Evolutionary conservation across 2,797 vertebrate species (phyloP).

Genomic region (Takifugu rubripes): DNA sequence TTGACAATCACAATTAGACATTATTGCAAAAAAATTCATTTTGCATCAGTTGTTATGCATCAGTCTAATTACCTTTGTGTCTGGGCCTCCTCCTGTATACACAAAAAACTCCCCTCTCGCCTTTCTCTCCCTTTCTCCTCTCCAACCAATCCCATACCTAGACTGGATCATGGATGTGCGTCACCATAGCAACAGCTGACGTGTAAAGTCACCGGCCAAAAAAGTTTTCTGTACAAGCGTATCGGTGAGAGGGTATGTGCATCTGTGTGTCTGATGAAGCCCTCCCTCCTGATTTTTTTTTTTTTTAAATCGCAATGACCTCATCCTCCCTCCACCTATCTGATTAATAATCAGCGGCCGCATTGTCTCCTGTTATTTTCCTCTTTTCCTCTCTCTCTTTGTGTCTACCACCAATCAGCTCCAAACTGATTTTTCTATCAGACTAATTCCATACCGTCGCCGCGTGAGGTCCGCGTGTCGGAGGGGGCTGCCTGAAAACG

Average conservation of each 20-base stretch:
- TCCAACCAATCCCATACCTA: slow-evolving; percentile 61
- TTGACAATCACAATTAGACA: slow-evolving; percentile 15
- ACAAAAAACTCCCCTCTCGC: slow-evolving; percentile 38
- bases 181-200: slow-evolving; percentile 83
- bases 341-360: slow-evolving; percentile 47
- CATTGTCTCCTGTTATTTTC: slow-evolving; percentile 31
- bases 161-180: slow-evolving; percentile 60
- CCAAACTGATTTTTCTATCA: slow-evolving; percentile 59
- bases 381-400: slow-evolving; percentile 8
- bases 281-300: slow-evolving; percentile 49
- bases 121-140: slow-evolving; percentile 47
- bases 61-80: slow-evolving; percentile 59
- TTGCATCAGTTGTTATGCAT: slow-evolving; percentile 54
- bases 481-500: slow-evolving; percentile 39
- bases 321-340: slow-evolving; percentile 61
- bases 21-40: slow-evolving; percentile 42
- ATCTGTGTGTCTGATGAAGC: slow-evolving; percentile 64
- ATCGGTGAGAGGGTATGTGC: slow-evolving; percentile 41
- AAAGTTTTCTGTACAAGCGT: slow-evolving; percentile 62
- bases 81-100: slow-evolving; percentile 36
- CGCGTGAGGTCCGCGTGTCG: slow-evolving; percentile 38
- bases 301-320: slow-evolving; percentile 53
- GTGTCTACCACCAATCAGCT: slow-evolving; percentile 36
- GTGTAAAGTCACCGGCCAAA: slow-evolving; percentile 70
- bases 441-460: slow-evolving; percentile 47